Evolutionary conservation across 2,113 vertebrate genomes (phyloP), one percentile per base, ranked within the genome.

Genomic region (Sylvilagus bachmani): DNA sequence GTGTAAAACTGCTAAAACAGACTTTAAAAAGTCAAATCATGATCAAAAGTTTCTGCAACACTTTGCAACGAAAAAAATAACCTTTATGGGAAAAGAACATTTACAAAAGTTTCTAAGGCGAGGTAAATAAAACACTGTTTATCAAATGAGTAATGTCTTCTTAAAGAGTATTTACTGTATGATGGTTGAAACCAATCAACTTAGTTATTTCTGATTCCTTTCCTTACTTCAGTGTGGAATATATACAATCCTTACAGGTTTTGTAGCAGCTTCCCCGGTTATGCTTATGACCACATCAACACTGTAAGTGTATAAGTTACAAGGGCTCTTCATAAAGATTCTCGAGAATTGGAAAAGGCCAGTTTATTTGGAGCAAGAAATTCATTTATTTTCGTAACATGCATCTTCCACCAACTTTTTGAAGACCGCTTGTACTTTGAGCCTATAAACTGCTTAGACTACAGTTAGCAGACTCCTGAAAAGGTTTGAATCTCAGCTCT

Each of bases 41-140:
- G n/a, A 2, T 70, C 33, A 87, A 85, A 93, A 96, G 21, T 49
- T 84, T 82, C 24, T 77, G n/a, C 85, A 93, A 96, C 84, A 19
- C 79, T 88, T 91, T 90, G 27, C 27, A 75, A 38, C 71, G 36
- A 91, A 95, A 91, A 95, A 95, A 91, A 74, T 69, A 79, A 90
- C 16, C 78, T 87, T 95, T 90, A 93, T 27, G 80, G 51, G 70
- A 55, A 93, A 81, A 77, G 62, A 88, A 38, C 6, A 78, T 6
- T 6, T 33, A 81, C 6, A 49, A 77, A 92, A 83, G 64, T 92
- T 80, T 83, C 29, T 38, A 79, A 33, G 29, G 61, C n/a, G 86
- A 89, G n/a, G 13, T 74, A 92, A 75, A 90, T 25, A 81, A 83
- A 55, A 49, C 5, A 49, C 0, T 67, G 22, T 19, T 44, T 2